phyloP scores from a whole-genome alignment of 2,888 invertebrate genomes.

The Corythucha ciliata region DNA sequence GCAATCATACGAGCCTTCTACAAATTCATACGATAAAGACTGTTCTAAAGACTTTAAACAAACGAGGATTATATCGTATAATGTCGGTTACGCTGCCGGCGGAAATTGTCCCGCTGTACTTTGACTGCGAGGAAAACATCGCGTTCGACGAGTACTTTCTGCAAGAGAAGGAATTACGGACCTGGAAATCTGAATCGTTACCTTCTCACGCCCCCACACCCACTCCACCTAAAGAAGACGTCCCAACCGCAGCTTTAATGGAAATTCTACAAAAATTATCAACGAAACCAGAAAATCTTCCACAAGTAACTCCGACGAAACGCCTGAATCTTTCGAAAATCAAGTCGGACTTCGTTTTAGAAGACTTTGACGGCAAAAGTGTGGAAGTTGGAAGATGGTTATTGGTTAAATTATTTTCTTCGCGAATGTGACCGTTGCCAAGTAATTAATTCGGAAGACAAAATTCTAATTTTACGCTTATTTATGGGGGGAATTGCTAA shows the following conservation, averaged over 20 bases:
- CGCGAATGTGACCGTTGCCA: constrained; percentile 8
- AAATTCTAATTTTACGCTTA: neutral
- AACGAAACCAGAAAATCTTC: neutral
- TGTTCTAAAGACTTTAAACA: neutral
- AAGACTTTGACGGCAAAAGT: constrained; percentile 13
- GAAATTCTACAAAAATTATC: constrained; percentile 11
- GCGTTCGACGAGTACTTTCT: constrained; percentile 16
- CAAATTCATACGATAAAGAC: neutral
- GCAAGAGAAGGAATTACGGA: constrained; percentile 1
- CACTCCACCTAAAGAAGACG: neutral
- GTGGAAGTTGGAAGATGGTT: constrained; percentile 6
- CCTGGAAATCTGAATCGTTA: constrained; percentile 1
- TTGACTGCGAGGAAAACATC: constrained; percentile 11
- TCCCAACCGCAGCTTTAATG: neutral
- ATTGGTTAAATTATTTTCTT: constrained; percentile 3
- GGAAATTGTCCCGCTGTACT: constrained; percentile 12
- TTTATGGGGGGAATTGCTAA: constrained; percentile 2
- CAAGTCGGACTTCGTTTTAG: constrained; percentile 14
- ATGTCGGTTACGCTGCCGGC: constrained; percentile 14
- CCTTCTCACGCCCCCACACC: neutral
- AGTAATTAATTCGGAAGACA: neutral
- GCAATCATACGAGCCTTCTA: neutral
- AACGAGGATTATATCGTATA: constrained; percentile 14
- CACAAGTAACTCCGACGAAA: neutral
- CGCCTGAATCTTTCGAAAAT: constrained; percentile 4